Evolutionary conservation across 2,888 invertebrate genomes (phyloP).

Genomic region (Cistogaster globosa): DNA sequence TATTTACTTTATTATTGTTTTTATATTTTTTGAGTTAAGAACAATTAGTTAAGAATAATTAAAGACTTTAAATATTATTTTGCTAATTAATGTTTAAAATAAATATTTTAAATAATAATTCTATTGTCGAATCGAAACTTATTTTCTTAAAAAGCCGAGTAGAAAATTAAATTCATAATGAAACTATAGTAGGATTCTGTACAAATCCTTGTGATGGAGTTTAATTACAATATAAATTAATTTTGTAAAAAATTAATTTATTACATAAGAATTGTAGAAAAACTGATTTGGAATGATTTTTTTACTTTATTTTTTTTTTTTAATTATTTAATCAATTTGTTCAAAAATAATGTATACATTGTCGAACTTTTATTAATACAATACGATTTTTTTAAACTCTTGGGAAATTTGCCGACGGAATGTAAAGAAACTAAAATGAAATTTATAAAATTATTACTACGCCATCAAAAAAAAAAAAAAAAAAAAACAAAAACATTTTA

Average conservation of each 20-base stretch:
- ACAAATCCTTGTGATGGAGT: too few species aligned
- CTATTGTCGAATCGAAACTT: constrained; percentile 1
- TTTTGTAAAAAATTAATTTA: too few species aligned
- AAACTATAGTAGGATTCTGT: too few species aligned
- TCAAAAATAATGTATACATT: too few species aligned
- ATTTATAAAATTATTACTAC: background rate
- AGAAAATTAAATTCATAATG: too few species aligned
- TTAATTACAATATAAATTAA: background rate
- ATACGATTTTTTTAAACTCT: background rate
- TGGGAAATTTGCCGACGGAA: too few species aligned
- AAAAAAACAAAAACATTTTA: too few species aligned
- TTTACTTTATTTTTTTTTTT: too few species aligned
- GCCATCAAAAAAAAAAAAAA: background rate
- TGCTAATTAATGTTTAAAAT: constrained; percentile 36
- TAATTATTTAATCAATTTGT: too few species aligned
- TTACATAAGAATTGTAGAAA: too few species aligned
- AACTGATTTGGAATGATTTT: background rate
- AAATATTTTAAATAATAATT: constrained; percentile 18
- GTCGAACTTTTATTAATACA: too few species aligned
- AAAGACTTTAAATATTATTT: constrained; percentile 41
- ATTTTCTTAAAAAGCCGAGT: background rate
- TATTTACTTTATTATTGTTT: constrained; percentile 6
- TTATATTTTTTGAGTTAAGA: constrained; percentile 17
- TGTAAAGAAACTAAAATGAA: too few species aligned
- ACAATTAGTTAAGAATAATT: constrained; percentile 47